Percentiles rank a stretch among this genome's conserved stretches.
phyloP scores from a whole-genome alignment of 2,113 vertebrate species.

The Todiramphus saurophagus region DNA sequence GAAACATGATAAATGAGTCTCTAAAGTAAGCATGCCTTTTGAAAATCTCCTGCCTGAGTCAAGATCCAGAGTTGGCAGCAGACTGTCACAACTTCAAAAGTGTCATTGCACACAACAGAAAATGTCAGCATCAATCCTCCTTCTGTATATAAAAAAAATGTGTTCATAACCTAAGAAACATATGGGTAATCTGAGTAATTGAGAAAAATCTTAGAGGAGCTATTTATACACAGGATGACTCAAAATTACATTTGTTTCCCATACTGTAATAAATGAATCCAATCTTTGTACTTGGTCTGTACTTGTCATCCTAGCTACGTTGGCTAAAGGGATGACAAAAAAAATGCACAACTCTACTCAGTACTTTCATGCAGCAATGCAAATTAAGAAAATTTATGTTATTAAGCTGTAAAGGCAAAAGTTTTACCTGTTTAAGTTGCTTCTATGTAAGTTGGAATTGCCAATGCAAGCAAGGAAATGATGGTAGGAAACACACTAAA shows the following conservation, averaged over 20 bases:
- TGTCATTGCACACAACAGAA: background rate
- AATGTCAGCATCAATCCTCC: constrained; percentile 33
- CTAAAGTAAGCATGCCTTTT: constrained; percentile 29
- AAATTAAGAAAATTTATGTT: background rate
- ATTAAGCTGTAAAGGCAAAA: background rate
- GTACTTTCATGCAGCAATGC: background rate
- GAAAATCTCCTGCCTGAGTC: constrained; percentile 45
- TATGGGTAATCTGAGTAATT: constrained; percentile 15
- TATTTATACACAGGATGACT: background rate
- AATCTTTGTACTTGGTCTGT: background rate
- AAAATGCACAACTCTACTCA: background rate
- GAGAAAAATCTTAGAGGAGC: constrained; percentile 20
- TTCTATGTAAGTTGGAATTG: background rate
- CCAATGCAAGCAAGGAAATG: background rate
- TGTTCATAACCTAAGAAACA: constrained; percentile 6
- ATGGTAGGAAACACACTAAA: background rate
- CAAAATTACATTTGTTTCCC: background rate
- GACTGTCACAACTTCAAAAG: background rate
- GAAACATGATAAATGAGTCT: constrained; percentile 40
- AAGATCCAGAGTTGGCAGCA: constrained; percentile 9
- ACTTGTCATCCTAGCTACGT: background rate
- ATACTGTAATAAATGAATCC: background rate
- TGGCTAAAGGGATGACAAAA: background rate
- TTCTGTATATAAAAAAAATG: background rate
- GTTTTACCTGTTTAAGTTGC: background rate